Evolutionary conservation across 2,113 vertebrate species (phyloP), one percentile per base, ranked within the genome.

Genomic region (Alouatta palliata): DNA sequence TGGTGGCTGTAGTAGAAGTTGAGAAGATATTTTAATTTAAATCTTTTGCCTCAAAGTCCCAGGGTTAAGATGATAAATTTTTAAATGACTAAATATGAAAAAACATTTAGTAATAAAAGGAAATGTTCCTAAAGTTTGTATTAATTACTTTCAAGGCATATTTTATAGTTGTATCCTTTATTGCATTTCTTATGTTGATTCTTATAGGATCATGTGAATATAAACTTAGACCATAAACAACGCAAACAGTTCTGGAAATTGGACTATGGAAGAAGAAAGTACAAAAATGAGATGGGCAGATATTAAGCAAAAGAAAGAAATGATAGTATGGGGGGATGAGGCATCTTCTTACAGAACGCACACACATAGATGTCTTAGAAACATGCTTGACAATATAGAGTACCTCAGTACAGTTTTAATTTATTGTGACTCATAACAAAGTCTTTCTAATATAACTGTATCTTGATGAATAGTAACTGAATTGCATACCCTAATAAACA

Each of bases 151-250:
- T 87, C 2, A 47, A 56, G 25, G 80, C 45, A 32, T 77, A 56
- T 88, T 91, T 87, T 88, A 73, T 90, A 21, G 76, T 81, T 56
- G 77, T 37, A 61, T 85, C 49, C 58, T 54, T 87, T 95, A 82
- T 71, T 85, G 35, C 2, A 54, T 93, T 70, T 87, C 35, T 90
- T 73, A 79, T 86, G 30, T 49, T 91, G 54, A 5, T 76, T 95
- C 52, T 66, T 83, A 23, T 32, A 49, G 16, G 14, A 43, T 81
- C 52, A 27, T 81, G 9, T 17, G 10, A 70, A 52, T 77, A 3
- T 85, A 92, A 83, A 93, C 58, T 47, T 87, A 90, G 58, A 75
- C 1, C 43, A 80, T 66, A 94, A 91, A 45, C 2, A 73, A 23
- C 37, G 14, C 79, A 88, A 79, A 85, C 23, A 66, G 16, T 83